Evolutionary conservation across 2,888 invertebrate species (phyloP).

Genomic region (Eupsilia transversa): DNA sequence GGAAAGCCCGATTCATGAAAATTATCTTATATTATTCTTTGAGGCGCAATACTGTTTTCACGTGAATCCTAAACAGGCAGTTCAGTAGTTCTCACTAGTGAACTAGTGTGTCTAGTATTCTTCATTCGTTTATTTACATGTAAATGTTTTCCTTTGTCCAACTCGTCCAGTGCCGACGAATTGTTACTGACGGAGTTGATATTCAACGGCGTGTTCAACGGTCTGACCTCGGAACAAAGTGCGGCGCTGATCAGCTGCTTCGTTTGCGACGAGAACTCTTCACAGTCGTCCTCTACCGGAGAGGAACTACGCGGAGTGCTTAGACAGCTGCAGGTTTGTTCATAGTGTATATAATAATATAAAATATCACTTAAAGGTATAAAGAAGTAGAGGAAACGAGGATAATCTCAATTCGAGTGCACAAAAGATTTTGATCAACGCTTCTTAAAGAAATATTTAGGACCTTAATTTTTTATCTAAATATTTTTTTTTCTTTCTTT

Average conservation of each 20-base stretch:
- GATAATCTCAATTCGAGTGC: too few relatives aligned
- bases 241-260: slow-evolving; percentile 97
- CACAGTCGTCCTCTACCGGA: slow-evolving; percentile 93
- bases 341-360: too few relatives aligned
- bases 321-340: slow-evolving; percentile 95
- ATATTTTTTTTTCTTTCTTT: too few relatives aligned
- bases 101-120: too few relatives aligned
- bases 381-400: too few relatives aligned
- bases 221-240: slow-evolving; percentile 94
- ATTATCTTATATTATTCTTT: not conserved
- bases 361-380: too few relatives aligned
- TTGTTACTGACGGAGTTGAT: slow-evolving; percentile 99
- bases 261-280: slow-evolving; percentile 97
- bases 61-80: not conserved
- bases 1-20: not conserved
- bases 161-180: slow-evolving; percentile 95
- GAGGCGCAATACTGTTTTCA: not conserved
- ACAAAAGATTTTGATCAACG: too few relatives aligned
- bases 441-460: too few relatives aligned
- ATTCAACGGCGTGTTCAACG: slow-evolving; percentile 98
- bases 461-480: too few relatives aligned
- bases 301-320: slow-evolving; percentile 97
- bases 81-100: too few relatives aligned
- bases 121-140: not conserved
- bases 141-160: not conserved